phyloP scores from a whole-genome alignment of 2,888 invertebrate species.

The Ectropis crepuscularia region DNA sequence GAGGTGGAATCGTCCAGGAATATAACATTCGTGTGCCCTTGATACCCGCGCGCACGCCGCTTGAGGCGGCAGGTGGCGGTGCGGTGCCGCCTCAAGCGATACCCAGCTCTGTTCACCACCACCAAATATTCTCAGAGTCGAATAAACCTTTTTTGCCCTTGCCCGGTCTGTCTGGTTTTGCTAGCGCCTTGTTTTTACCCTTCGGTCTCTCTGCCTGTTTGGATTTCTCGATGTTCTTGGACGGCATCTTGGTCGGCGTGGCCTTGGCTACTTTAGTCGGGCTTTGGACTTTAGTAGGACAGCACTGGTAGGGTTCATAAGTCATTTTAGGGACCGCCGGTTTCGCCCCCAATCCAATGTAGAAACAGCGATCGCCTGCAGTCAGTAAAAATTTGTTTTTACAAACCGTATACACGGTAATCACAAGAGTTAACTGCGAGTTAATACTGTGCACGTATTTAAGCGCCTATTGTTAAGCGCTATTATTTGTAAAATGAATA shows the following conservation, averaged over 20 bases:
- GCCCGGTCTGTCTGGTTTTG: conserved; percentile 83
- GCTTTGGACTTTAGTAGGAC: conserved; percentile 93
- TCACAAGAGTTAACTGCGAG: conserved; percentile 73
- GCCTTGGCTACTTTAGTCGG: conserved; percentile 92
- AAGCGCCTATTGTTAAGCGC: conserved; percentile 75
- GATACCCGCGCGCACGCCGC: conserved; percentile 68
- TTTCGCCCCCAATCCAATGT: conserved; percentile 97
- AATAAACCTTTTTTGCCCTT: conserved; percentile 93
- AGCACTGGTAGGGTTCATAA: conserved; percentile 96
- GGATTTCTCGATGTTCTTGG: conserved; percentile 77
- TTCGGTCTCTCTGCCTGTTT: conserved; percentile 69
- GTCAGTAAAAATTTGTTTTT: conserved; percentile 94
- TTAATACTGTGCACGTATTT: conserved; percentile 77
- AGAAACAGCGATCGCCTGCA: conserved; percentile 99
- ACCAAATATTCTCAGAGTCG: conserved; percentile 93
- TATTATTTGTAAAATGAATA: conserved; percentile 73
- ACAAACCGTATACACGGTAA: conserved; percentile 78
- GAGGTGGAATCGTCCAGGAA: conserved; percentile 60
- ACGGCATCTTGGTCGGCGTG: conserved; percentile 86
- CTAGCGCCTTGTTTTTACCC: conserved; percentile 81
- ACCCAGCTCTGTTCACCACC: conserved; percentile 86
- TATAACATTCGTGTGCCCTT: conserved; percentile 78
- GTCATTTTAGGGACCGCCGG: conserved; percentile 89
- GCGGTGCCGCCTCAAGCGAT: conserved; percentile 36
- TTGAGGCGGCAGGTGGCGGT: conserved; percentile 59